A percentile compares a stretch with the other conserved stretches of the same genome.
These are phyloP conservation scores for Achatina immaculata DNA, from an alignment of 1,140 invertebrate species.

Conservation along the genomic window DNA sequence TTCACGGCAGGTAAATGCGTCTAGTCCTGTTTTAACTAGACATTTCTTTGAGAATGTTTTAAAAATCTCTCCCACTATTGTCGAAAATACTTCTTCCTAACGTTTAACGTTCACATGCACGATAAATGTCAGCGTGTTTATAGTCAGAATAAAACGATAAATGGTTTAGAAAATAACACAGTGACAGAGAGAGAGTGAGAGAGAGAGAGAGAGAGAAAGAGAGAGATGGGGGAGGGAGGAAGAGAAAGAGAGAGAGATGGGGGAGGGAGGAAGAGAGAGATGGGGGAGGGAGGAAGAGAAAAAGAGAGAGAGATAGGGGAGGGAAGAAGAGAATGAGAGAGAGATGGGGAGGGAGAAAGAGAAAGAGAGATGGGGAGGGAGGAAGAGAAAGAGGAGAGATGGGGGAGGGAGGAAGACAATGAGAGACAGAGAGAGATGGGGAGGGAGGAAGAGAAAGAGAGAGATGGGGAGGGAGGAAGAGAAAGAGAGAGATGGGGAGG, in stretches of 20 bases:
- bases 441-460: constrained; percentile 36
- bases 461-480: constrained; percentile 24
- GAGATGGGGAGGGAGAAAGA: constrained; percentile 24
- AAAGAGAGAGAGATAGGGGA: neutral
- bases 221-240: constrained; percentile 24
- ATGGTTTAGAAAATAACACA: constrained; percentile 15
- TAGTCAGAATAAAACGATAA: no score
- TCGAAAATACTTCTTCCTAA: no score
- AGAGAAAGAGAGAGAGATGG: constrained; percentile 19
- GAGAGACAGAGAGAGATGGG: neutral
- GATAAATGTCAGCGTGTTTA: no score
- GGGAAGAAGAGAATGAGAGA: constrained; percentile 36
- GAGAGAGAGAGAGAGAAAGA: constrained; percentile 30
- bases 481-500: neutral
- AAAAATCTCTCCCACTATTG: no score
- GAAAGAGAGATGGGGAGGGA: neutral
- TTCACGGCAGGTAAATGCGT: no score
- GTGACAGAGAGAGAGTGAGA: constrained; percentile 31
- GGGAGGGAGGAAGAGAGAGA: neutral
- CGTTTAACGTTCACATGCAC: no score
- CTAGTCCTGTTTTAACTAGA: no score
- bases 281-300: no score
- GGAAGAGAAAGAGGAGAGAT: neutral
- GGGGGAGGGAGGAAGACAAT: no score
- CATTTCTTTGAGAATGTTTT: no score